Evolutionary conservation across 2,888 invertebrate species (phyloP).

Genomic region (Drosophila quinaria): DNA sequence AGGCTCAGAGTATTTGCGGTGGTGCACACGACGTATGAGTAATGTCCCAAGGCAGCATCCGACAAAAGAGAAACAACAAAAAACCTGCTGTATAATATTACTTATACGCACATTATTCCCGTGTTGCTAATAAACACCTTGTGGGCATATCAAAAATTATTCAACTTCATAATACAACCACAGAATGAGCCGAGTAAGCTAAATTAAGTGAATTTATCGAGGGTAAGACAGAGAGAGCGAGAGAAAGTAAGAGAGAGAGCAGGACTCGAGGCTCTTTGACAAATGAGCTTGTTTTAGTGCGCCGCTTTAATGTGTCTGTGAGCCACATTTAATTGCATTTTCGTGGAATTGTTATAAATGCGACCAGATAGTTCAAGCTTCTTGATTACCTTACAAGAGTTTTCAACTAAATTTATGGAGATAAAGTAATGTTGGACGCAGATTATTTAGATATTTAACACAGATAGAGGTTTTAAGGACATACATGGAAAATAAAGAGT

Average conservation of each 20-base stretch:
- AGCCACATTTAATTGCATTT: slow-evolving; percentile 39
- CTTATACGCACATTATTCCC: slow-evolving; percentile 80
- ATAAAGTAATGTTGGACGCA: neutral
- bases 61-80: slow-evolving; percentile 18
- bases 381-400: slow-evolving; percentile 16
- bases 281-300: slow-evolving; percentile 47
- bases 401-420: slow-evolving; percentile 1
- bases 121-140: slow-evolving; percentile 79
- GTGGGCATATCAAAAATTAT: slow-evolving; percentile 73
- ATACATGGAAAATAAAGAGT: too few relatives aligned
- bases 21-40: slow-evolving; percentile 70
- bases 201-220: slow-evolving; percentile 49
- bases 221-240: neutral
- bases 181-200: slow-evolving; percentile 20
- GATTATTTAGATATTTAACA: neutral
- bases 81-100: slow-evolving; percentile 64
- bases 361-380: slow-evolving; percentile 17
- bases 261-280: slow-evolving; percentile 24
- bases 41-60: slow-evolving; percentile 54
- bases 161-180: slow-evolving; percentile 53
- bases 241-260: too few relatives aligned
- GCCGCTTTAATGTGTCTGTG: neutral
- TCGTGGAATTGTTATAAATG: slow-evolving; percentile 24
- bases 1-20: slow-evolving; percentile 60
- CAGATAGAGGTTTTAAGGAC: too few relatives aligned